These are phyloP conservation scores for Mungos mungo DNA, from an alignment of 2,113 vertebrate species.

Conservation along the genomic window DNA sequence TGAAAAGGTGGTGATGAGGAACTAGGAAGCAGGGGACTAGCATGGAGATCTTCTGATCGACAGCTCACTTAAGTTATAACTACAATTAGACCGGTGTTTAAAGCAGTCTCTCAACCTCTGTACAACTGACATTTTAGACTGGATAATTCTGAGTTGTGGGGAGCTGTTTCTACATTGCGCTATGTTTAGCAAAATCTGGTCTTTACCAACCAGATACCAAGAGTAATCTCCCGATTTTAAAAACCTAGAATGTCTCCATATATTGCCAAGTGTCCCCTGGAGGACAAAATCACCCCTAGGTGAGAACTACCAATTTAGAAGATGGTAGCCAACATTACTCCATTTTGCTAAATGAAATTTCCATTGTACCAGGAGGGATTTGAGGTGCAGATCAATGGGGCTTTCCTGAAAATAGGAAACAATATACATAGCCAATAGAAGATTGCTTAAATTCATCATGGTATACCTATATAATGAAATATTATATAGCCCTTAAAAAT, in stretches of 20 bases:
- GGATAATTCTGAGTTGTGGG: neutral
- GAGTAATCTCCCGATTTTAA: neutral
- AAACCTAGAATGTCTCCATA: neutral
- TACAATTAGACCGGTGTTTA: neutral
- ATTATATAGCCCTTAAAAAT: neutral
- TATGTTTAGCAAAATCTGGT: neutral
- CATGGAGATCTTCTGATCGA: neutral
- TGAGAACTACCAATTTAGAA: neutral
- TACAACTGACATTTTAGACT: neutral
- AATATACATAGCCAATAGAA: neutral
- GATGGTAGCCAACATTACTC: neutral
- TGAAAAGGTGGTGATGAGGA: neutral
- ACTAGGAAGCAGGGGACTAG: neutral
- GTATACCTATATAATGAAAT: neutral
- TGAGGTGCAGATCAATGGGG: neutral
- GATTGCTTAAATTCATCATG: neutral
- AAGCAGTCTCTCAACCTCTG: neutral
- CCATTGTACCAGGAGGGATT: neutral
- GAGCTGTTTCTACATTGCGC: neutral
- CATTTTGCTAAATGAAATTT: slow-evolving; percentile 12
- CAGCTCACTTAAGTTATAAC: neutral
- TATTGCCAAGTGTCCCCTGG: neutral
- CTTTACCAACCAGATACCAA: neutral
- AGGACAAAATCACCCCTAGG: neutral
- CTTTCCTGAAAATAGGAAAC: neutral